Conservation (phyloP, 2,113 vertebrate species). For the Grammomys dolichurus region DNA sequence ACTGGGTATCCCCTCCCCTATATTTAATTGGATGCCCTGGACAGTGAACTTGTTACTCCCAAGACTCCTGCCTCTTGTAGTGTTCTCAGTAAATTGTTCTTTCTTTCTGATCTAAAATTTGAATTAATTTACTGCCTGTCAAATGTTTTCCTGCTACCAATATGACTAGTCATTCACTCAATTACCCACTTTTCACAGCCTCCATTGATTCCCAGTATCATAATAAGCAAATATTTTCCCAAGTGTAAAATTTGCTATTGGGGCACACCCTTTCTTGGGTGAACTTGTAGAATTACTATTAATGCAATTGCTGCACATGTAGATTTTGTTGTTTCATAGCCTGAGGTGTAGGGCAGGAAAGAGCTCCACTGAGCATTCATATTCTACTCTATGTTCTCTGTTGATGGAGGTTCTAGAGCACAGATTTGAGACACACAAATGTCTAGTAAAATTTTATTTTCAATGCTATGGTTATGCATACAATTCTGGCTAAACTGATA, state of each 20-base stretch:
- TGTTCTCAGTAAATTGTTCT: not conserved
- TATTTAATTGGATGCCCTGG: not conserved
- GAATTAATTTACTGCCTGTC: not conserved
- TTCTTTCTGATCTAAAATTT: not conserved
- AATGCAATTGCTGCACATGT: not conserved
- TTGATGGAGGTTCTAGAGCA: not conserved
- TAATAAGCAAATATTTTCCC: not conserved
- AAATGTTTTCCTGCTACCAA: not conserved
- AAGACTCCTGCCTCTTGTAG: not conserved
- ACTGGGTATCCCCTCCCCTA: not conserved
- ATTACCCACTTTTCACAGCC: not conserved
- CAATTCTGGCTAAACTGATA: not conserved
- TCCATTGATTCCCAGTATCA: not conserved
- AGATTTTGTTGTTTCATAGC: not conserved
- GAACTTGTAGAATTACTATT: not conserved
- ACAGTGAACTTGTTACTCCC: not conserved
- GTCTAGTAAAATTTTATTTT: not conserved
- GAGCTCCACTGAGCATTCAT: not conserved
- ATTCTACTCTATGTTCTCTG: not conserved
- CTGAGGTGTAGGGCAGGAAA: not conserved
- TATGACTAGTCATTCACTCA: not conserved
- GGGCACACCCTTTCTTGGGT: not conserved
- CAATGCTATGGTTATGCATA: not conserved
- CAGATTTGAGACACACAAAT: not conserved
- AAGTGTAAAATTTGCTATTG: not conserved